phyloP scores from a whole-genome alignment of 2,113 vertebrate genomes.

The Xerus inauris region DNA sequence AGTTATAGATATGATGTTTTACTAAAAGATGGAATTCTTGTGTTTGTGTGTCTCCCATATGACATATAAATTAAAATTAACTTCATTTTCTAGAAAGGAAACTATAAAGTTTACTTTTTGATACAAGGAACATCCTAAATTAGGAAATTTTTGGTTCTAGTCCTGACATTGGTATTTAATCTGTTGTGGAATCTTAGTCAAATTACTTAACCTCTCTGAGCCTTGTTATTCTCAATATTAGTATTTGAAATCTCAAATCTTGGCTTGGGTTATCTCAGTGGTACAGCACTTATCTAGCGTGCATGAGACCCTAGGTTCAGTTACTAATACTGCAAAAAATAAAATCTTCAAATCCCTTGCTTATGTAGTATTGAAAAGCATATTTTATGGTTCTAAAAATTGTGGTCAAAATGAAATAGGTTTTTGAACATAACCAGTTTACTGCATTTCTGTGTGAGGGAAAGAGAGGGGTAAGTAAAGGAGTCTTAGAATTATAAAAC shows the following conservation, averaged over 20 bases:
- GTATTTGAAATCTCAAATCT: background rate
- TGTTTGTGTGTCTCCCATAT: background rate
- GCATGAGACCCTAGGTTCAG: background rate
- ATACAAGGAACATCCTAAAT: background rate
- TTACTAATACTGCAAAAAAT: background rate
- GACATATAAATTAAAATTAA: constrained; percentile 22
- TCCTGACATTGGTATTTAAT: background rate
- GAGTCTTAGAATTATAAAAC: background rate
- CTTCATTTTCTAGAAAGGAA: constrained; percentile 34
- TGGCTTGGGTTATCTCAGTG: background rate
- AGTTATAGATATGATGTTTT: background rate
- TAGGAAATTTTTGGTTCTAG: background rate
- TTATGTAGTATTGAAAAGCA: background rate
- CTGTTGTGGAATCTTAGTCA: constrained; percentile 13
- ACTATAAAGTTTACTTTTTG: background rate
- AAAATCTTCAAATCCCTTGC: background rate
- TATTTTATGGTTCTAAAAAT: background rate
- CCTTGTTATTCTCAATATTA: constrained; percentile 32
- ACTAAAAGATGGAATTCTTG: background rate
- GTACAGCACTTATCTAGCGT: background rate
- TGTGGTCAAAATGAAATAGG: background rate
- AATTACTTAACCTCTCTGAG: background rate
- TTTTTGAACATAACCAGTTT: background rate
- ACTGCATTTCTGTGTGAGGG: background rate
- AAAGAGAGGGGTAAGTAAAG: background rate